Evolutionary conservation across 2,113 vertebrate genomes (phyloP), one percentile per base, ranked within the genome.

Genomic region (Equus przewalskii): DNA sequence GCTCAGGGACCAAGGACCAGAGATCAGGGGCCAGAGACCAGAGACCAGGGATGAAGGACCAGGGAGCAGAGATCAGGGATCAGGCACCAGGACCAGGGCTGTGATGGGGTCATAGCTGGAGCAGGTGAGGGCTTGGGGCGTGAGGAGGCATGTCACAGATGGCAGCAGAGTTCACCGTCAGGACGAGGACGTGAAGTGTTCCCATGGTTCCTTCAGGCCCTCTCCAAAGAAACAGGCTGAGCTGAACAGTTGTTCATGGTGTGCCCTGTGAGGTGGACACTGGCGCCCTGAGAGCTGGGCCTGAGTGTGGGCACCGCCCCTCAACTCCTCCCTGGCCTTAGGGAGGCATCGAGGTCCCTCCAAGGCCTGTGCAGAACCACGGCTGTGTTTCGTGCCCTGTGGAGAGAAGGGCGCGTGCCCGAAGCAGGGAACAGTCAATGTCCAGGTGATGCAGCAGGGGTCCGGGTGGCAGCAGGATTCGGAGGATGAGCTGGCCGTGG

Each of bases 401-500:
- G 60, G 72, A 36, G 30, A 26, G 73, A 64, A 21, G 46, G 49
- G 22, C 58, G 28, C 24, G 15, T n/a, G 46, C 26, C 33, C 0
- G 11, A 14, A 15, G 88, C 75, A 1, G 12, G 26, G 19, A 46
- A 56, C 16, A 6, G n/a, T 72, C 18, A 16, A 14, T 24, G 51
- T 58, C 82, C 49, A 1, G 22, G 22, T 30, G 44, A 33, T 44
- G 2, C 19, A 15, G 62, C 60, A 24, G 13, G 30, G 1, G 26
- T 44, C 44, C 1, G 13, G 30, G 1, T 36, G 58, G 72, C 3
- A 10, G 51, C 21, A 3, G 18, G 41, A 12, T 7, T 14, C 2
- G 0, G 19, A 54, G 56, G 14, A 19, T 33, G 21, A 76, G 30
- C 3, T 3, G 14, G 36, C 14, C 10, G 13, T 11, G 11, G 2